Evolutionary conservation across 2,113 vertebrate genomes (phyloP).

Genomic region (Spea multiplicata): DNA sequence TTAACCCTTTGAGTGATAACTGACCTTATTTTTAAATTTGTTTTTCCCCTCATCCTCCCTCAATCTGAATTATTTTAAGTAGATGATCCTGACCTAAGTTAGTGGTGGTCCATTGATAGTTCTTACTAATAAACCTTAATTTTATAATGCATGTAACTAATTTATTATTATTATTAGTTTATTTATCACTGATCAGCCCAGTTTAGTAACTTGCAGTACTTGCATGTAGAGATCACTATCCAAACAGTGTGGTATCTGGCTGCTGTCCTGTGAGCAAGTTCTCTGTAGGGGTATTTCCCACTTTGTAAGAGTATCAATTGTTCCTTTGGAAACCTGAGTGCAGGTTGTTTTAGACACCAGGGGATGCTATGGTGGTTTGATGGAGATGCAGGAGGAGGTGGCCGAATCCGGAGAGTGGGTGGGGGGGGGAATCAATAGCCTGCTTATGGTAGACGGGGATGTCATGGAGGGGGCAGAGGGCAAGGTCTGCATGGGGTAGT

Average conservation of each 20-base stretch:
- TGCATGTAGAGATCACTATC: neutral
- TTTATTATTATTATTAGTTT: too few relatives aligned
- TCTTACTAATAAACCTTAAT: too few relatives aligned
- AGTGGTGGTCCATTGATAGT: too few relatives aligned
- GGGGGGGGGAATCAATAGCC: neutral
- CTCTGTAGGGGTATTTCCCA: neutral
- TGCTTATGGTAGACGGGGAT: neutral
- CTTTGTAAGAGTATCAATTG: neutral
- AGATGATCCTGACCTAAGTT: too few relatives aligned
- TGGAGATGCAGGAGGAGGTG: neutral
- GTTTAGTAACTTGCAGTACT: neutral
- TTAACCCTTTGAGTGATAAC: too few relatives aligned
- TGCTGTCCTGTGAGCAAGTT: neutral
- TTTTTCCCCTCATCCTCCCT: too few relatives aligned
- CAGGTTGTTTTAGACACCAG: conserved; percentile 12
- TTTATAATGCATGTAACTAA: too few relatives aligned
- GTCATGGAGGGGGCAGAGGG: neutral
- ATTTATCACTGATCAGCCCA: neutral
- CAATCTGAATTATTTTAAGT: too few relatives aligned
- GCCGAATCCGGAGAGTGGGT: neutral
- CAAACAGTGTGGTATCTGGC: neutral
- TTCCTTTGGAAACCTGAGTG: conserved; percentile 1
- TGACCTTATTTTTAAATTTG: too few relatives aligned
- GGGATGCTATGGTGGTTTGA: conserved; percentile 2
- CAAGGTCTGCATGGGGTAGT: neutral